Percentiles rank a stretch among this genome's conserved stretches.
Conservation (phyloP, 2,888 invertebrate species). For the Dynastes hyllus region DNA sequence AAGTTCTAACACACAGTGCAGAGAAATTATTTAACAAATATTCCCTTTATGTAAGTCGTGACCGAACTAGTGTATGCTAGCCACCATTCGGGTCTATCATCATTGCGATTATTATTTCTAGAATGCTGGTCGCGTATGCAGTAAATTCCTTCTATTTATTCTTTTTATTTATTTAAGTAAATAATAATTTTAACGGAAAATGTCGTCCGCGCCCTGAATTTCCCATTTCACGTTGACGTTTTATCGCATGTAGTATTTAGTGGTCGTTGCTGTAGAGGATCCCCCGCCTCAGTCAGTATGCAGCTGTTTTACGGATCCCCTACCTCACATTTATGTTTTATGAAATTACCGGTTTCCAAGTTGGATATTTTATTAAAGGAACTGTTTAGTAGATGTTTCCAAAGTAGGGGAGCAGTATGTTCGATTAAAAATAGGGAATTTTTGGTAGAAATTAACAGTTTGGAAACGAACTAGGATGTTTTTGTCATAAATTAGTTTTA, state of each 20-base stretch:
- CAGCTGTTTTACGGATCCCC: slow-evolving; percentile 51
- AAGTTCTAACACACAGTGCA: too few species aligned
- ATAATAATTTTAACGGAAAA: slow-evolving; percentile 41
- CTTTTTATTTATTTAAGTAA: slow-evolving; percentile 46
- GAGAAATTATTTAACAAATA: too few species aligned
- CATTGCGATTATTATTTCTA: slow-evolving; percentile 11
- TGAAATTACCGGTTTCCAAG: slow-evolving; percentile 28
- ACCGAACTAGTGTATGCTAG: not conserved
- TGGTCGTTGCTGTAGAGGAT: not conserved
- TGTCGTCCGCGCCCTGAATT: slow-evolving; percentile 26
- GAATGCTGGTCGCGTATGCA: slow-evolving; percentile 35
- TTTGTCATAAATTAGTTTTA: too few species aligned
- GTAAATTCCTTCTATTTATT: slow-evolving; percentile 47
- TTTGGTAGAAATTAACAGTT: too few species aligned
- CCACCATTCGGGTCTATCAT: slow-evolving; percentile 14
- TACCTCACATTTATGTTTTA: slow-evolving; percentile 45
- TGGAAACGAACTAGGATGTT: too few species aligned
- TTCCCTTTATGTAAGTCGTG: too few species aligned
- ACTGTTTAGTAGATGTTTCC: slow-evolving; percentile 4
- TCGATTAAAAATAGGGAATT: not conserved
- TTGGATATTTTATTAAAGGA: slow-evolving; percentile 32
- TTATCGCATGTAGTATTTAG: slow-evolving; percentile 35
- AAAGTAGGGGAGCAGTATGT: slow-evolving; percentile 1
- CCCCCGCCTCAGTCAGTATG: slow-evolving; percentile 4
- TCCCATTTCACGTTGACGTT: slow-evolving; percentile 34